Evolutionary conservation across 2,888 invertebrate genomes (phyloP).

Genomic region (Orthosia cruda): DNA sequence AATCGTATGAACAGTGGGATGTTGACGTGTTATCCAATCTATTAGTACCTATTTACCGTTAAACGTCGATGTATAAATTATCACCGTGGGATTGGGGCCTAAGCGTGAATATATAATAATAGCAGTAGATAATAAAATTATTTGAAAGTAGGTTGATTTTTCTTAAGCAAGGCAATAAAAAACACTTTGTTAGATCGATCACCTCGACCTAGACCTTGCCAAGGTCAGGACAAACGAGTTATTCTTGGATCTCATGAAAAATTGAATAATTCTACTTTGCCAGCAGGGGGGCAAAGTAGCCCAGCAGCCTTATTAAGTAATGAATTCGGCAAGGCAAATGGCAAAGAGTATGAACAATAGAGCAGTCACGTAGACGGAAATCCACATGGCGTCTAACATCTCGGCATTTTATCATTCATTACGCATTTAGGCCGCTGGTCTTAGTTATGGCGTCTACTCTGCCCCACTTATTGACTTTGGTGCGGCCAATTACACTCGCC

Average conservation of each 20-base stretch:
- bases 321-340: no score
- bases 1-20: not conserved
- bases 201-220: constrained; percentile 2
- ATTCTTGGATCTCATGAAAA: constrained; percentile 14
- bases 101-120: not conserved
- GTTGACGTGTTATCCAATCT: not conserved
- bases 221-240: constrained; percentile 13
- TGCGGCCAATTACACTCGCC: not conserved
- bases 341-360: no score
- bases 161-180: constrained; percentile 13
- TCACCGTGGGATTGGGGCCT: not conserved
- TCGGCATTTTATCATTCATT: no score
- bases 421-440: no score
- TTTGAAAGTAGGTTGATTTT: not conserved
- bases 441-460: no score
- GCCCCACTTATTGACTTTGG: not conserved
- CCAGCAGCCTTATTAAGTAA: no score
- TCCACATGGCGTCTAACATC: no score
- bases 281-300: no score
- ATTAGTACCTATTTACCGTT: no score
- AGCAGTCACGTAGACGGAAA: no score
- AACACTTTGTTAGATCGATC: constrained; percentile 4
- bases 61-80: not conserved
- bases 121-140: not conserved
- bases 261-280: not conserved